Evolutionary conservation across 2,113 vertebrate species (phyloP).

Genomic region (Chascanopsetta lugubris): DNA sequence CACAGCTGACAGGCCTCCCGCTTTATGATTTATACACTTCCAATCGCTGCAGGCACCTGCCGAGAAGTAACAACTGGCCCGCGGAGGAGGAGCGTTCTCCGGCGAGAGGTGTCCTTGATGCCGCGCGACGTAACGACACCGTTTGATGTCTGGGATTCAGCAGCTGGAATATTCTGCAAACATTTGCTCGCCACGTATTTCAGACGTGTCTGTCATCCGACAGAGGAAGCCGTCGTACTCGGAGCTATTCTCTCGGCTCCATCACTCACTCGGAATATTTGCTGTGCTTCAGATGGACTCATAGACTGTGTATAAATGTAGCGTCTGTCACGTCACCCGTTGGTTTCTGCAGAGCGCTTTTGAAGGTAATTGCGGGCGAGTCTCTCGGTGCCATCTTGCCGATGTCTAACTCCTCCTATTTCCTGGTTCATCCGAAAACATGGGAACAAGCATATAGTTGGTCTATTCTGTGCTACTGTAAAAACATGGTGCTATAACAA

Average conservation of each 20-base stretch:
- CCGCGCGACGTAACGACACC: slow-evolving; percentile 33
- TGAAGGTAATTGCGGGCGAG: too few relatives aligned
- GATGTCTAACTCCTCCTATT: too few relatives aligned
- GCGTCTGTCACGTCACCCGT: too few relatives aligned
- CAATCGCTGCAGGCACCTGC: slow-evolving; percentile 62
- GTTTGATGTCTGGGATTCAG: slow-evolving; percentile 45
- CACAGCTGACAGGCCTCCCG: slow-evolving; percentile 74
- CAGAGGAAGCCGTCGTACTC: slow-evolving; percentile 13
- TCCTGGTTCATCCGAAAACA: too few relatives aligned
- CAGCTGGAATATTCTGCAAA: slow-evolving; percentile 37
- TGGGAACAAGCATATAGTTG: too few relatives aligned
- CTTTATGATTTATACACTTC: slow-evolving; percentile 78
- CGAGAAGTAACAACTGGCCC: slow-evolving; percentile 63
- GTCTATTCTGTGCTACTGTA: too few relatives aligned
- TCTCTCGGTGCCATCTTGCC: too few relatives aligned
- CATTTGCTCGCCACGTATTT: slow-evolving; percentile 25
- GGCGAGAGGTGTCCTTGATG: slow-evolving; percentile 71
- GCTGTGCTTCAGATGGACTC: not conserved
- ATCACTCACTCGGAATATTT: slow-evolving; percentile 5
- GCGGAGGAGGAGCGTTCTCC: slow-evolving; percentile 64
- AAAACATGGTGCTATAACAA: too few relatives aligned
- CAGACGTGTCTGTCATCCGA: slow-evolving; percentile 26
- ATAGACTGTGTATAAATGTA: too few relatives aligned
- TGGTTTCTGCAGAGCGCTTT: too few relatives aligned
- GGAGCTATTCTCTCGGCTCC: slow-evolving; percentile 3